Base-by-base conservation (phyloP, 2,113 vertebrate genomes). In the Dromas ardeola region DNA sequence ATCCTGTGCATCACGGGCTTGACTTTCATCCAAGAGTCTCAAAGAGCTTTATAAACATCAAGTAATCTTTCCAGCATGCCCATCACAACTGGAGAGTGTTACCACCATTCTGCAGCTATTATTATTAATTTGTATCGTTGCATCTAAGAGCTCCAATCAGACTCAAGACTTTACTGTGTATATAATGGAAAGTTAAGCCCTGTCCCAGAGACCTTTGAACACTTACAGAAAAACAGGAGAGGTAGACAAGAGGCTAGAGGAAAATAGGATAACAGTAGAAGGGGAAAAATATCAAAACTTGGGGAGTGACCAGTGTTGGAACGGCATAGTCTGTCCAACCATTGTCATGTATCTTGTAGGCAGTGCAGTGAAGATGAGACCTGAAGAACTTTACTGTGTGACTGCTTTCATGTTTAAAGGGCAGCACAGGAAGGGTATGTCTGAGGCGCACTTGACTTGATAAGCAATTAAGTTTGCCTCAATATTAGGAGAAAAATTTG, bases 1-100 rank as follows among this genome's bases (percentile, higher is more conserved):
- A 97, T 97, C 88, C 71, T 88, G 29, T 69, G 85, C 70, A 94
- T 94, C 88, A 67, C 74, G 65, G 34, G 74, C 87, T 67, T 95
- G 89, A 86, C 93, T 97, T 97, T 96, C 91, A 95, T 95, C 74
- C 59, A 73, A 50, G 47, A 84, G 42, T 92, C 80, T 96, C 89
- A 95, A 95, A 97, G 88, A 90, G 77, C 94, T 96, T 97, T 91
- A 86, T 95, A 96, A 96, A 95, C 82, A 93, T 96, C 87, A 96
- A 91, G 92, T 85, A 95, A 88, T 95, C 89, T 86, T 95, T 94
- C 69, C 73, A 84, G 82, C 70, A 38, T 79, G 55, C n/a, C 94
- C 55, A 74, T 94, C 69, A 56, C 84, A 71, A 63, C 80, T 85
- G 84, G 90, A 65, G 58, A 85, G 76, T 81, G 45, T 96, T 93